These are phyloP conservation scores for Tanypteryx hageni DNA, from an alignment of 2,888 invertebrate genomes.

Conservation along the genomic window DNA sequence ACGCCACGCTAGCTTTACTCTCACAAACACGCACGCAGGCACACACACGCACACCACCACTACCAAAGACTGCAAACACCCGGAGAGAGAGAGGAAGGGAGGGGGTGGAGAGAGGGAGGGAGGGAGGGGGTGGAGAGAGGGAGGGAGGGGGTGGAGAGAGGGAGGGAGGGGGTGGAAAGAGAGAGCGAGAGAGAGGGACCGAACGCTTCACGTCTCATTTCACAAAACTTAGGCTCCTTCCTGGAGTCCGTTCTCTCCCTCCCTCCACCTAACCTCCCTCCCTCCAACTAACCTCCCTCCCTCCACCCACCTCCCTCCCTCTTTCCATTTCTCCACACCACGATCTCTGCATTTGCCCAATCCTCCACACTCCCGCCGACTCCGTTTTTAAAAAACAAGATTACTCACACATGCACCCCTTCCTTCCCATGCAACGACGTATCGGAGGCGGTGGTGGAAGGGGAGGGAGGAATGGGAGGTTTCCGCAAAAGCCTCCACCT, in stretches of 20 bases:
- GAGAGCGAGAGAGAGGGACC: background rate
- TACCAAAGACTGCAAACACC: background rate
- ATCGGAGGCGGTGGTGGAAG: too few species aligned
- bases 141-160: background rate
- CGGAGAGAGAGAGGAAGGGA: background rate
- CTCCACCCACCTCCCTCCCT: background rate
- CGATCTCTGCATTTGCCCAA: too few species aligned
- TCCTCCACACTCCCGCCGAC: too few species aligned
- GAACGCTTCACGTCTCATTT: background rate
- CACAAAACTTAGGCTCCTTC: background rate
- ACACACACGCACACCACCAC: background rate
- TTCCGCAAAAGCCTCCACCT: background rate
- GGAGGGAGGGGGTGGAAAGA: background rate
- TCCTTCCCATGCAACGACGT: background rate
- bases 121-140: background rate
- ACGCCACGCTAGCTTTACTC: background rate
- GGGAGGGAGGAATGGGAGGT: background rate
- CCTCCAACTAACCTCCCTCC: background rate
- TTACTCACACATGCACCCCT: background rate
- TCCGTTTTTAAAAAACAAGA: background rate
- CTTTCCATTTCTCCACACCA: background rate
- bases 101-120: background rate
- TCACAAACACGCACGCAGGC: background rate
- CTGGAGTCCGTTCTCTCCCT: too few species aligned
- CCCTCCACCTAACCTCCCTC: background rate